Evolutionary conservation across 35 echinoderm and acorn worm genomes (phyloP).

Genomic region (Lytechinus variegatus): DNA sequence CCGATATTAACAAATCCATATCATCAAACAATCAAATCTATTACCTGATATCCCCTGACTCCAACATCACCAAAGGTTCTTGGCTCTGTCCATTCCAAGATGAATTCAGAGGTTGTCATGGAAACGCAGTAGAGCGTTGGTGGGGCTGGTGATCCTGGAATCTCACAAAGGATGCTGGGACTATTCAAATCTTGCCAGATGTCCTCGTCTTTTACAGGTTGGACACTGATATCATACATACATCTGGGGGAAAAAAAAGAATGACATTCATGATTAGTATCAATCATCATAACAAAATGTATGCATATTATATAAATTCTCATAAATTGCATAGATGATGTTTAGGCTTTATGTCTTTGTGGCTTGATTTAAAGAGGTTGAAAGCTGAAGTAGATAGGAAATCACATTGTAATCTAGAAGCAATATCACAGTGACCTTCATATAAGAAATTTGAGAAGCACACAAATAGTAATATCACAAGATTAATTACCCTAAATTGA

Average conservation of each 20-base stretch:
- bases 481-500: constrained; percentile 61
- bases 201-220: constrained; percentile 74
- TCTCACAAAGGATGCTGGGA: constrained; percentile 70
- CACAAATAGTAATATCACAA: background rate
- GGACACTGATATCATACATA: constrained; percentile 78
- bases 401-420: no score
- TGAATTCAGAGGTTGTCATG: constrained; percentile 62
- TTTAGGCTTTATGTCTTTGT: no score
- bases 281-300: no score
- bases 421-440: no score
- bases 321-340: no score
- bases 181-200: constrained; percentile 80
- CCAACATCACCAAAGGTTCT: constrained; percentile 79
- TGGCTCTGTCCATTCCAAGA: constrained; percentile 87
- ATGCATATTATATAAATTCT: no score
- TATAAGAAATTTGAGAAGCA: no score
- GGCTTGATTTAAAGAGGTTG: no score
- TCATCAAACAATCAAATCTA: background rate
- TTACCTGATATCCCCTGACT: constrained; percentile 82
- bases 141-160: constrained; percentile 85
- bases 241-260: constrained; percentile 53
- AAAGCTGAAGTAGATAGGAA: no score
- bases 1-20: background rate
- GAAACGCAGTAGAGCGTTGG: constrained; percentile 72
- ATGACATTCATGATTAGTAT: no score